phyloP scores from a whole-genome alignment of 2,113 vertebrate species.

The Dicentrarchus labrax region DNA sequence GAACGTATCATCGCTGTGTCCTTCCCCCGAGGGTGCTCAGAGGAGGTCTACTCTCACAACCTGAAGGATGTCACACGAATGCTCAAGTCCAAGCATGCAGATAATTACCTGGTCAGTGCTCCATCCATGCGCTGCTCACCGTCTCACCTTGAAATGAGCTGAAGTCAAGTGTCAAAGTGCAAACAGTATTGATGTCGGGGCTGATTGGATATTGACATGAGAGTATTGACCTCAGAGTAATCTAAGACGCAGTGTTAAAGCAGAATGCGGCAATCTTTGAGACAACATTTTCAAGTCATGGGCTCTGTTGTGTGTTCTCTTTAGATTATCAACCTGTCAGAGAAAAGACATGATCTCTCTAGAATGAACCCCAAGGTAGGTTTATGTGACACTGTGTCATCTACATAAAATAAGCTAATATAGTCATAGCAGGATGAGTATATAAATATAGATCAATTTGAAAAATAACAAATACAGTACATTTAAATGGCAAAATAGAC shows the following conservation, averaged over 20 bases:
- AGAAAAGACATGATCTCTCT: conserved; percentile 91
- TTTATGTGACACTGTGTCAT: not conserved
- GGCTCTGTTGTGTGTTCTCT: conserved; percentile 51
- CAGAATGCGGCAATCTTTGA: not conserved
- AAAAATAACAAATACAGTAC: no score
- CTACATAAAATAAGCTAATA: no score
- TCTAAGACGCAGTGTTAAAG: not conserved
- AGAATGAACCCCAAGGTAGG: conserved; percentile 96
- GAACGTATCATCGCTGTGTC: conserved; percentile 95
- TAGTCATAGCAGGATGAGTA: no score
- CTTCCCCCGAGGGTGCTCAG: conserved; percentile 90
- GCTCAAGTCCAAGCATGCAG: conserved; percentile 96
- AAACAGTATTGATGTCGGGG: conserved; percentile 24
- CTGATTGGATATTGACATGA: conserved; percentile 22
- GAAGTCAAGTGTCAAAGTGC: conserved; percentile 31
- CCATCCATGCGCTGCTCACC: not conserved
- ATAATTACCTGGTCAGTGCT: conserved; percentile 94
- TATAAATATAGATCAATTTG: no score
- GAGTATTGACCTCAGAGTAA: conserved; percentile 26
- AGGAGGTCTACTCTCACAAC: conserved; percentile 91
- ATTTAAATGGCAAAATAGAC: not conserved
- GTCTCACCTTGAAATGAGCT: conserved; percentile 19
- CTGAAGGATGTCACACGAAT: conserved; percentile 94
- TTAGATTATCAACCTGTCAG: conserved; percentile 96
- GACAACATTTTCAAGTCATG: conserved; percentile 1